These are phyloP conservation scores for Scelioninae gen. 1 DNA, from an alignment of 2,888 invertebrate species.

Conservation along the genomic window DNA sequence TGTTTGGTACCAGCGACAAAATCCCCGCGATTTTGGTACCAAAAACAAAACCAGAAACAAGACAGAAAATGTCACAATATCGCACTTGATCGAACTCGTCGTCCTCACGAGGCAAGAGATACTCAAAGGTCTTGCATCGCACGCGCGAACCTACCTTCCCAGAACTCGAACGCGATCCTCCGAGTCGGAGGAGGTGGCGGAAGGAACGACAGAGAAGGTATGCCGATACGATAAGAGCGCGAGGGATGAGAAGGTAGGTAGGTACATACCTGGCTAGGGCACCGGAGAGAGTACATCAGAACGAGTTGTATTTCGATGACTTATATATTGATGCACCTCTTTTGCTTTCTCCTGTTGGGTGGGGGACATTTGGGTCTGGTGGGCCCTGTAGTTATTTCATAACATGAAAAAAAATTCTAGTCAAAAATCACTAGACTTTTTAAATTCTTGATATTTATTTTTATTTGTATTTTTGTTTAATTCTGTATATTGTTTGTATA, in stretches of 20 bases:
- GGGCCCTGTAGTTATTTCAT: constrained; percentile 2
- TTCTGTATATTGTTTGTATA: too few species aligned
- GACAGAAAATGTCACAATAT: constrained; percentile 29
- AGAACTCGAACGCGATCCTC: constrained; percentile 62
- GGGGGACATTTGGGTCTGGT: constrained; percentile 36
- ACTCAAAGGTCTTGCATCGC: constrained; percentile 64
- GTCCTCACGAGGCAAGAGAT: constrained; percentile 51
- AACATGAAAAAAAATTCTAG: too few species aligned
- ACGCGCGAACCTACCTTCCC: constrained; percentile 65
- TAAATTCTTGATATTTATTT: too few species aligned
- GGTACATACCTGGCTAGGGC: constrained; percentile 81
- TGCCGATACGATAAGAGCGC: constrained; percentile 45
- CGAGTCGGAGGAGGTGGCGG: constrained; percentile 67
- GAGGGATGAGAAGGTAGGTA: constrained; percentile 74
- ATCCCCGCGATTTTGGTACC: too few species aligned
- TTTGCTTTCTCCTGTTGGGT: constrained; percentile 71
- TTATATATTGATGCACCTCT: constrained; percentile 79
- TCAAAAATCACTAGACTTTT: too few species aligned
- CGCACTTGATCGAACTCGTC: constrained; percentile 38
- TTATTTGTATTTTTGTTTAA: too few species aligned
- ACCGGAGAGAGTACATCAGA: constrained; percentile 82
- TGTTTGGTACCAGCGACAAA: constrained; percentile 30
- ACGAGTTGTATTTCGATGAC: constrained; percentile 76
- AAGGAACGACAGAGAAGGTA: constrained; percentile 64
- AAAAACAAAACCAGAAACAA: neutral